Evolutionary conservation across 1,140 invertebrate genomes (phyloP), one percentile per base, ranked within the genome.

Genomic region (Ceratosolen solmsi): DNA sequence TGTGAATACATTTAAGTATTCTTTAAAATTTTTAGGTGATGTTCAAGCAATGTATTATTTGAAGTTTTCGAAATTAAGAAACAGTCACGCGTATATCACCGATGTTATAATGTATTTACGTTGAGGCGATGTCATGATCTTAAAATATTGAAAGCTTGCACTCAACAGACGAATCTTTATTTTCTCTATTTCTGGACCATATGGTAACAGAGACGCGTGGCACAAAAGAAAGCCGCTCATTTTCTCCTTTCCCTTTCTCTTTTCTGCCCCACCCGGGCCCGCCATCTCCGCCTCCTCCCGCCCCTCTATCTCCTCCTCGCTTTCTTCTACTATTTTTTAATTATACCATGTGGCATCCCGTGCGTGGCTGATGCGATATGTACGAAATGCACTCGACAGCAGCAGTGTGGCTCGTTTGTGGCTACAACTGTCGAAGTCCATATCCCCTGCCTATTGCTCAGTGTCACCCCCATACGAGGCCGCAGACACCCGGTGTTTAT

Each of bases 341-440:
- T 90, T 90, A 86, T 86, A 87, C 88, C 90, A 91, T 90, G 89
- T 90, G 90, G 89, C 83, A 79, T 46, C 63, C 84, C 80, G 78
- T 41, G 78, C 68, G 49, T 74, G 76, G 78, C 79, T 79, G 83
- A 80, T 73, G 80, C 58, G 77, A 49, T 33, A 27, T 25, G 3
- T 65, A 65, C 15, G 13, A 60, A 60, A 60, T n/a, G n/a, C n/a
- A n/a, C n/a, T n/a, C n/a, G 63, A 17, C 30, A 65, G 15, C 63
- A 65, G 33, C 56, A 46, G 65, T 80, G 38, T 5, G 74, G 72
- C 83, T 87, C 85, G 86, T 89, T 89, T 86, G 82, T 86, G 82
- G 84, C 72, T 79, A 63, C 89, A 90, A 90, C 89, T 89, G 89
- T 88, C 86, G 85, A 54, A 41, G 63, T 41, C 46, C 0, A n/a